phyloP scores from a whole-genome alignment of 1,140 invertebrate species.

The Mya arenaria region DNA sequence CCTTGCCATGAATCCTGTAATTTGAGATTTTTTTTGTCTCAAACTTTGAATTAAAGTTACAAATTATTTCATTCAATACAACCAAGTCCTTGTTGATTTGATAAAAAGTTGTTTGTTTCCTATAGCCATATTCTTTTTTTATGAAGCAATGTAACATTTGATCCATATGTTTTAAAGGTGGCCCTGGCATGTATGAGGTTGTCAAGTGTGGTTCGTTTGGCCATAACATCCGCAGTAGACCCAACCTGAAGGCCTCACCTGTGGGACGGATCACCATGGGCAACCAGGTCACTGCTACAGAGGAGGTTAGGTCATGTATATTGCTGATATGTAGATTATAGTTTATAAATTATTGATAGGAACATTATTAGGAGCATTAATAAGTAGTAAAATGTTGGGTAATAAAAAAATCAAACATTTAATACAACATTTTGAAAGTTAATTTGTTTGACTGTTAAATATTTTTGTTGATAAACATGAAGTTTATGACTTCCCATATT shows the following conservation, averaged over 20 bases:
- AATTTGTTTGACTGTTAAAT: too few relatives aligned
- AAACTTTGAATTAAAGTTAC: too few relatives aligned
- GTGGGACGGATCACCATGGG: conserved; percentile 90
- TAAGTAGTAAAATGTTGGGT: neutral
- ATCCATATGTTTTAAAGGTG: conserved; percentile 57
- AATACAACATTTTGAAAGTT: too few relatives aligned
- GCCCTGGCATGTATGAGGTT: conserved; percentile 85
- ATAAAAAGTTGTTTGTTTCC: too few relatives aligned
- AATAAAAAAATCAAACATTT: too few relatives aligned
- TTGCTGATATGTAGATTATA: neutral
- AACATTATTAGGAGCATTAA: neutral
- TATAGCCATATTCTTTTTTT: too few relatives aligned
- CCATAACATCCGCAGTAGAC: conserved; percentile 89
- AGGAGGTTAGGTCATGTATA: conserved; percentile 84
- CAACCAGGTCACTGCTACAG: conserved; percentile 86
- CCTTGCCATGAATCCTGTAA: too few relatives aligned
- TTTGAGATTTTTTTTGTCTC: too few relatives aligned
- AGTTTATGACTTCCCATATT: too few relatives aligned
- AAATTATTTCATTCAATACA: too few relatives aligned
- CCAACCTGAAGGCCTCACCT: conserved; percentile 88
- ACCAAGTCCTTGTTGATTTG: too few relatives aligned
- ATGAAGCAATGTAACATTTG: conserved; percentile 12
- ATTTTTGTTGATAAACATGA: too few relatives aligned
- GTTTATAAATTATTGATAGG: neutral
- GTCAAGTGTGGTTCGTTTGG: conserved; percentile 91